Evolutionary conservation across 30 jellyfish, hydroid and myxozoan genomes (phyloP).

Genomic region (Aurelia coerulea): DNA sequence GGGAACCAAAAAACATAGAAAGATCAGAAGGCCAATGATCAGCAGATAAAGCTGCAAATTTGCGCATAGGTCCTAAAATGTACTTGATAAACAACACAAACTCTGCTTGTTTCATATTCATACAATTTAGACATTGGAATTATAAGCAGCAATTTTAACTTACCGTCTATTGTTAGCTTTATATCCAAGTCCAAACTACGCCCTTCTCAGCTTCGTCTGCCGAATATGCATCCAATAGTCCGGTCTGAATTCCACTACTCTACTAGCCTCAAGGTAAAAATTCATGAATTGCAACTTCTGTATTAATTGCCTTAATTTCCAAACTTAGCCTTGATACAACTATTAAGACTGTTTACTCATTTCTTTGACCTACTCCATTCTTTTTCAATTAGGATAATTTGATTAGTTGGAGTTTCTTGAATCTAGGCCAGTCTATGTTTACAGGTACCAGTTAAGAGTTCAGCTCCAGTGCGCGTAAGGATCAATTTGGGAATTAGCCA

Average conservation of each 20-base stretch:
- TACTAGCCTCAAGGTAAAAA: too few relatives aligned
- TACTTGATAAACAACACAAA: neutral
- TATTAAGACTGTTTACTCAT: constrained; percentile 10
- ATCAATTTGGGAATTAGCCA: constrained; percentile 15
- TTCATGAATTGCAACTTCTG: neutral
- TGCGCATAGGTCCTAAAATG: neutral
- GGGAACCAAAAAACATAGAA: too few relatives aligned
- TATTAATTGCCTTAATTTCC: constrained; percentile 11
- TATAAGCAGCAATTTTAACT: neutral
- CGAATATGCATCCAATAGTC: too few relatives aligned
- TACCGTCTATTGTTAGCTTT: neutral
- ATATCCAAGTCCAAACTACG: too few relatives aligned
- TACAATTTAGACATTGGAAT: neutral
- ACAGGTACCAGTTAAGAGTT: constrained; percentile 31
- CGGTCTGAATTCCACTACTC: too few relatives aligned
- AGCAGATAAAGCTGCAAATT: too few relatives aligned
- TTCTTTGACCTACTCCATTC: constrained; percentile 44
- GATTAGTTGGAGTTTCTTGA: neutral
- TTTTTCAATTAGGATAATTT: constrained; percentile 45
- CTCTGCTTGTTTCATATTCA: neutral
- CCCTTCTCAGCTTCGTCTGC: too few relatives aligned
- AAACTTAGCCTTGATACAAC: constrained; percentile 8
- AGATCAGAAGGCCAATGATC: too few relatives aligned
- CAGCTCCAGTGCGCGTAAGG: neutral
- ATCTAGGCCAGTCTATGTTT: constrained; percentile 4